Conservation (phyloP, 2,888 invertebrate species). For the Caenorhabditis sp. region DNA sequence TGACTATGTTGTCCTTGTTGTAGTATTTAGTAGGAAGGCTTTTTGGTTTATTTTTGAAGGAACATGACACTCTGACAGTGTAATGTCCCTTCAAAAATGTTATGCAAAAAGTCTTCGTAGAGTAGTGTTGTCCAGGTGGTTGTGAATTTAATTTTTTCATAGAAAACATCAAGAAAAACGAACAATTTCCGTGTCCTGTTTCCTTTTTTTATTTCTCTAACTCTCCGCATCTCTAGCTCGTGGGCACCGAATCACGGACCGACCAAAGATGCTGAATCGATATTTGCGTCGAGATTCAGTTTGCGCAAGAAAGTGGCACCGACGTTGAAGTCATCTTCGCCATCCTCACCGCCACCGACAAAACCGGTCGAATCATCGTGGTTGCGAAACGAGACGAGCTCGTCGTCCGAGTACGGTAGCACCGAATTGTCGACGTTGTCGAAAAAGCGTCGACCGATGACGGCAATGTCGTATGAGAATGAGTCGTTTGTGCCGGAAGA, state of each 20-base stretch:
- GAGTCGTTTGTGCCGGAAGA: slow-evolving; percentile 5
- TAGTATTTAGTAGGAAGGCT: too few species aligned
- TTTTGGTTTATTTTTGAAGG: too few species aligned
- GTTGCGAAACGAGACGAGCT: background rate
- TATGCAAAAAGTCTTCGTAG: background rate
- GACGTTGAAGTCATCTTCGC: background rate
- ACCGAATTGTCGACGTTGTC: slow-evolving; percentile 40
- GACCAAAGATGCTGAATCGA: slow-evolving; percentile 21
- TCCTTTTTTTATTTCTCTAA: slow-evolving; percentile 5
- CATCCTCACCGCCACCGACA: background rate
- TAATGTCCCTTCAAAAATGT: too few species aligned
- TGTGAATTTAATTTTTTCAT: background rate
- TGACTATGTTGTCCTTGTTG: too few species aligned
- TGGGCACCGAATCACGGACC: slow-evolving; percentile 38
- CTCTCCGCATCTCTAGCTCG: slow-evolving; percentile 11
- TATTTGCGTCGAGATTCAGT: slow-evolving; percentile 30
- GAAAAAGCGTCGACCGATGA: background rate
- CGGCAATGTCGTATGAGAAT: slow-evolving; percentile 21
- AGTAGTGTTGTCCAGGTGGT: slow-evolving; percentile 33
- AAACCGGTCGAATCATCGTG: background rate
- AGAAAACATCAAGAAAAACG: background rate
- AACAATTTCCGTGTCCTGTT: background rate
- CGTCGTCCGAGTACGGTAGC: slow-evolving; percentile 38
- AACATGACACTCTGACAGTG: too few species aligned
- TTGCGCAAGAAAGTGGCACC: slow-evolving; percentile 28